phyloP scores from a whole-genome alignment of 2,113 vertebrate genomes.

The Sitta europaea region DNA sequence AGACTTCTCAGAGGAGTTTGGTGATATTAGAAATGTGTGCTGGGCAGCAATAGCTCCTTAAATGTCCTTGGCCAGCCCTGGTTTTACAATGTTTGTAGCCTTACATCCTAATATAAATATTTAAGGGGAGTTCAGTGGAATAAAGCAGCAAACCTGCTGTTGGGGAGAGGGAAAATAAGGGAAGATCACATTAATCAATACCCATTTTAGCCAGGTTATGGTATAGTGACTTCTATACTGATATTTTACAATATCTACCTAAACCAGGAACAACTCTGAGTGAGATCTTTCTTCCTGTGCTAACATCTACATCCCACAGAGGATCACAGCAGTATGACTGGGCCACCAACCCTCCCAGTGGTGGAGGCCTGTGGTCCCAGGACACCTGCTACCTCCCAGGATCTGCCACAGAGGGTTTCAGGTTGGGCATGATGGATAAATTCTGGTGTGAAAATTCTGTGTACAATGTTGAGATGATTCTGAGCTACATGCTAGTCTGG shows the following conservation, averaged over 20 bases:
- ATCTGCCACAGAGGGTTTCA: not conserved
- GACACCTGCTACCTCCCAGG: not conserved
- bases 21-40: not conserved
- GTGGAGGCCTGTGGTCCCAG: not conserved
- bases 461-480: not conserved
- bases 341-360: not conserved
- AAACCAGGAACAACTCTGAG: not conserved
- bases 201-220: not conserved
- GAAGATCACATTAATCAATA: not conserved
- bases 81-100: not conserved
- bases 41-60: not conserved
- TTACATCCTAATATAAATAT: not conserved
- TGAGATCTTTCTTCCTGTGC: not conserved
- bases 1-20: not conserved
- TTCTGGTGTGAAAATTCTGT: not conserved
- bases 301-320: not conserved
- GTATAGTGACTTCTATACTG: not conserved
- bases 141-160: not conserved
- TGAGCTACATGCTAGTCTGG: not conserved
- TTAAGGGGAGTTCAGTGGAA: not conserved
- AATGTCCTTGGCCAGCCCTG: not conserved
- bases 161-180: not conserved
- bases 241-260: not conserved
- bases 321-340: not conserved
- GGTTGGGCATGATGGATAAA: not conserved